Evolutionary conservation across 2,888 invertebrate genomes (phyloP), one percentile per base, ranked within the genome.

Genomic region (Nemapogon koenigi): DNA sequence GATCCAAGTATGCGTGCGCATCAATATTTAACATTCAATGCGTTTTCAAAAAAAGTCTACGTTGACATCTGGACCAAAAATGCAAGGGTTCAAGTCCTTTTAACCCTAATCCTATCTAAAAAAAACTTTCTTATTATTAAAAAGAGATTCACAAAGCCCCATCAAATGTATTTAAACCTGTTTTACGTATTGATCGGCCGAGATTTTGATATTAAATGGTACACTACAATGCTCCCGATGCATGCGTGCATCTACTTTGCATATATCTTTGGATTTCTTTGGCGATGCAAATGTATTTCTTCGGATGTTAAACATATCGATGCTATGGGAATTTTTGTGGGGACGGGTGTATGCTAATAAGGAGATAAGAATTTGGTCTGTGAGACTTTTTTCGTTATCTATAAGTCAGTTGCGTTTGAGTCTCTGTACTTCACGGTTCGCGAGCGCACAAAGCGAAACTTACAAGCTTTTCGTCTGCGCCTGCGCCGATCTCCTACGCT

Each of bases 191-290:
- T 72, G 73, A 76, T 72, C 63, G 64, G 54, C 52, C 53, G 57
- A 59, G 22, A 40, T 36, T 39, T 61, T 65, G 63, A 72, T 73
- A 68, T 68, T 65, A 65, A 73, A 68, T 59, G 59, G 62, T 51
- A 50, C 41, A 7, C 52, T 49, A 64, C 65, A 69, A 71, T 59
- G 51, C 56, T 54, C 55, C 47, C 59, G 60, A 64, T 63, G 57
- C 56, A 50, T 51, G 51, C 52, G 30, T 15, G 22, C 18, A 49
- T 48, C 37, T 53, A 57, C 70, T 75, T 75, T 73, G 75, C 75
- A 73, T 75, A 72, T 50, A n/a, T n/a, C n/a, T n/a, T n/a, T n/a
- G n/a, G 62, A 58, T 65, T 69, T 65, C 72, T 73, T 72, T 62
- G 58, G 29, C 25, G 53, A 69, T 76, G 76, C 68, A 69, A 75